Evolutionary conservation across 1,140 invertebrate species (phyloP).

Genomic region (Oryctes rhinoceros): DNA sequence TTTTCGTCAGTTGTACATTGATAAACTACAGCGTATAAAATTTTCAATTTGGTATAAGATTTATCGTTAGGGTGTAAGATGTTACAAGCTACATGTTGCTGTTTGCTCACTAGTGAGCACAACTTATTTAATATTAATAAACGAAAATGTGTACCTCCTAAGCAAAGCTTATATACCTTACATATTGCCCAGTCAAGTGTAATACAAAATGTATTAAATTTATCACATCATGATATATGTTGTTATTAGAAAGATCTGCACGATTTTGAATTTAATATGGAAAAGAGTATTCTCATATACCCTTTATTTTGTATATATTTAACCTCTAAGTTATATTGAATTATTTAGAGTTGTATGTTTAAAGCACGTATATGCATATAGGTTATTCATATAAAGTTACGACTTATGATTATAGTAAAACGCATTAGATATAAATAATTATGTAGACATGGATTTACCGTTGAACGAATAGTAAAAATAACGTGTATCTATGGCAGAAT

Average conservation of each 20-base stretch:
- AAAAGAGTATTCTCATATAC: neutral
- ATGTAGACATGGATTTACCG: neutral
- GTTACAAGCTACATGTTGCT: too few species aligned
- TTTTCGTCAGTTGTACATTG: too few species aligned
- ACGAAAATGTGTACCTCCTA: neutral
- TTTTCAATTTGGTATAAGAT: too few species aligned
- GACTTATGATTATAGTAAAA: neutral
- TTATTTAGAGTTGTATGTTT: neutral
- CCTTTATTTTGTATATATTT: constrained; percentile 7
- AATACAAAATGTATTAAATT: neutral
- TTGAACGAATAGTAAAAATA: neutral
- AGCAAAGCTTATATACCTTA: neutral
- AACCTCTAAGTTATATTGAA: neutral
- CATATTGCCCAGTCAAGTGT: neutral
- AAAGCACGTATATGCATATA: neutral
- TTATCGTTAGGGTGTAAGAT: too few species aligned
- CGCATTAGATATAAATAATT: neutral
- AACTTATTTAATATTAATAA: neutral
- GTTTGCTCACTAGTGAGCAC: too few species aligned
- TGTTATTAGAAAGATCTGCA: too few species aligned
- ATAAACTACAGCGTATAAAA: too few species aligned
- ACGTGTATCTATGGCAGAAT: constrained; percentile 12
- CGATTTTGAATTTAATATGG: too few species aligned
- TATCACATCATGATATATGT: too few species aligned
- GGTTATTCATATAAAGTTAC: neutral